Conservation (phyloP, 2,888 invertebrate species). For the Escarpia spicata region DNA sequence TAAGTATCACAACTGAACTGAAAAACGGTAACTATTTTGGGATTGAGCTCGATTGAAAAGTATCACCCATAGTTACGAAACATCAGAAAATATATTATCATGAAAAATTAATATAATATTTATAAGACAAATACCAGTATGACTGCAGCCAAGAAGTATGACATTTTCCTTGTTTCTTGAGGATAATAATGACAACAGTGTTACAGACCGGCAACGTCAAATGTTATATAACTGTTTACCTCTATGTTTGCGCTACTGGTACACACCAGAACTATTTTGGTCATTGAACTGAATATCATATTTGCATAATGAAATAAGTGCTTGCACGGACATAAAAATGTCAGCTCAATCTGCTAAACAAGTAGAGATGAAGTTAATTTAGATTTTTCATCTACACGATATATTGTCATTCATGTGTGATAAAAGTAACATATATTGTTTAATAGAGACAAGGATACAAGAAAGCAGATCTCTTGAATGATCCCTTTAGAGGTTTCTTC, state of each 20-base stretch:
- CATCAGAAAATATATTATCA: not conserved
- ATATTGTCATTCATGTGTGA: not conserved
- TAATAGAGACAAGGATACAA: constrained; percentile 58
- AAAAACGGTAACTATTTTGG: not conserved
- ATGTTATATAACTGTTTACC: not conserved
- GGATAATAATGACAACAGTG: not conserved
- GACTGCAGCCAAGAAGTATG: not conserved
- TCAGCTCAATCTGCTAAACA: not conserved
- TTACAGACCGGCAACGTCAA: not conserved
- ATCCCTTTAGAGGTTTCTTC: constrained; percentile 65
- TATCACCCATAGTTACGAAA: not conserved
- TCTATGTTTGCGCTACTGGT: not conserved
- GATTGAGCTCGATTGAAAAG: no score
- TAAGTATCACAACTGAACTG: not conserved
- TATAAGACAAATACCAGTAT: not conserved
- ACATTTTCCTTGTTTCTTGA: not conserved
- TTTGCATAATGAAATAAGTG: not conserved
- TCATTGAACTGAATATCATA: not conserved
- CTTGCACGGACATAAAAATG: no score
- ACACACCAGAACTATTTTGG: not conserved
- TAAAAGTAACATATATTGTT: not conserved
- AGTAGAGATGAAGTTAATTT: not conserved
- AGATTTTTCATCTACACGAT: not conserved
- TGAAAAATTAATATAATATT: not conserved
- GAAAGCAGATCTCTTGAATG: constrained; percentile 65